Evolutionary conservation across 2,888 invertebrate genomes (phyloP).

Genomic region (Molorchus minor): DNA sequence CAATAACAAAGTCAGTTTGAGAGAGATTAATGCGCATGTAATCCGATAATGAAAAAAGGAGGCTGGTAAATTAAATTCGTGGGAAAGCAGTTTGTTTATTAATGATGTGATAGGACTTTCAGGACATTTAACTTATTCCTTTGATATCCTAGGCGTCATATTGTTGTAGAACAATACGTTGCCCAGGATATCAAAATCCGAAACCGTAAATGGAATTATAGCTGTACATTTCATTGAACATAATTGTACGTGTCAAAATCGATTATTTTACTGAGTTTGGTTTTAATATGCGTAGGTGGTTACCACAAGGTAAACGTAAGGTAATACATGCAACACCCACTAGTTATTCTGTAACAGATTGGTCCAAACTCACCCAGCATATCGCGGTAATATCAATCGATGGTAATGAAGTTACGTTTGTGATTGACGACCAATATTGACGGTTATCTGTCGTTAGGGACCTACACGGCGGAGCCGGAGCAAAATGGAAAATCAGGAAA

Average conservation of each 20-base stretch:
- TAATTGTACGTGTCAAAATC: no score
- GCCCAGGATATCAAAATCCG: no score
- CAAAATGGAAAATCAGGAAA: constrained; percentile 21
- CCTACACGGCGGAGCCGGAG: constrained; percentile 9
- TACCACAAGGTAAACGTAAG: no score
- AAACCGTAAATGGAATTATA: no score
- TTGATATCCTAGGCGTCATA: no score
- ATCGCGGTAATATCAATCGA: constrained; percentile 42
- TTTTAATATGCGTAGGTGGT: no score
- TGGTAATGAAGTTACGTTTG: constrained; percentile 55
- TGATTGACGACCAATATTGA: constrained; percentile 59
- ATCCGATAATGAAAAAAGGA: constrained; percentile 9
- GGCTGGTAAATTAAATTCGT: constrained; percentile 17
- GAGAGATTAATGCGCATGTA: constrained; percentile 20
- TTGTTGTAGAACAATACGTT: no score
- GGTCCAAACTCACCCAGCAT: constrained; percentile 13
- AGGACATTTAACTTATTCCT: no score
- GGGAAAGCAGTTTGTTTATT: constrained; percentile 10
- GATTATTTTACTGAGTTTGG: no score
- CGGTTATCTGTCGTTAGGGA: constrained; percentile 60
- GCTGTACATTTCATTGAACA: no score
- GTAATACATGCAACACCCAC: no score
- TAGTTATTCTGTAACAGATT: no score
- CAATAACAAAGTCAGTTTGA: constrained; percentile 28
- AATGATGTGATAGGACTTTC: not conserved